Evolutionary conservation across 2,113 vertebrate species (phyloP).

Genomic region (Puma concolor): DNA sequence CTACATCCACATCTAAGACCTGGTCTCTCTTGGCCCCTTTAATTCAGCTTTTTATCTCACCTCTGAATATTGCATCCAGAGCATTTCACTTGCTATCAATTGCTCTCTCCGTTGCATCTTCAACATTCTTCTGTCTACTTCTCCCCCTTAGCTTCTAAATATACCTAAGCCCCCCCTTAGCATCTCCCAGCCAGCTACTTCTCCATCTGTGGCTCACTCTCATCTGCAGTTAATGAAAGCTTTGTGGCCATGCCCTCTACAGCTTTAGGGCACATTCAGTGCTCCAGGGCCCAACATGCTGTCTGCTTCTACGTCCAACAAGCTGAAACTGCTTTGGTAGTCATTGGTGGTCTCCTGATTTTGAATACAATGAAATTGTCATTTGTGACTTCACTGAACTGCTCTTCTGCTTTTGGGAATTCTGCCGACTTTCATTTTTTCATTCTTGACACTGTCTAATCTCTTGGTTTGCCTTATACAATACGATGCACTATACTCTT

Average conservation of each 20-base stretch:
- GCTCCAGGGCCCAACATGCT: accelerated
- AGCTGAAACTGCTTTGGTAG: neutral
- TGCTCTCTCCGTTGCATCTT: neutral
- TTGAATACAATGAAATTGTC: neutral
- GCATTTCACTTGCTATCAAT: neutral
- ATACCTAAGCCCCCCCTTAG: too few species aligned
- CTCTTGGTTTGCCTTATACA: neutral
- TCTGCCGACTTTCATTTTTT: neutral
- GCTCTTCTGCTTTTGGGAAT: neutral
- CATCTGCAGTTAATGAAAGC: neutral
- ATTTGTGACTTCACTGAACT: neutral
- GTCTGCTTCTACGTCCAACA: neutral
- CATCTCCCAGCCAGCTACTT: too few species aligned
- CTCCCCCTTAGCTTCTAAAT: neutral
- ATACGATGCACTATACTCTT: neutral
- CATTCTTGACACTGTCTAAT: neutral
- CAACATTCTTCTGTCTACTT: neutral
- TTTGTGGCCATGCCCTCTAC: neutral
- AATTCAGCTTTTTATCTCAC: neutral
- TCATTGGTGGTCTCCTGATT: neutral
- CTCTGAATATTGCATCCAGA: neutral
- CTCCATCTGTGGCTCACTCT: neutral
- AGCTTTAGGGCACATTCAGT: neutral
- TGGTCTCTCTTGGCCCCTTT: neutral
- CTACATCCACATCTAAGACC: neutral